These are phyloP conservation scores for Lepeophtheirus nordmannii DNA, from an alignment of 2,888 invertebrate genomes.

Conservation along the genomic window DNA sequence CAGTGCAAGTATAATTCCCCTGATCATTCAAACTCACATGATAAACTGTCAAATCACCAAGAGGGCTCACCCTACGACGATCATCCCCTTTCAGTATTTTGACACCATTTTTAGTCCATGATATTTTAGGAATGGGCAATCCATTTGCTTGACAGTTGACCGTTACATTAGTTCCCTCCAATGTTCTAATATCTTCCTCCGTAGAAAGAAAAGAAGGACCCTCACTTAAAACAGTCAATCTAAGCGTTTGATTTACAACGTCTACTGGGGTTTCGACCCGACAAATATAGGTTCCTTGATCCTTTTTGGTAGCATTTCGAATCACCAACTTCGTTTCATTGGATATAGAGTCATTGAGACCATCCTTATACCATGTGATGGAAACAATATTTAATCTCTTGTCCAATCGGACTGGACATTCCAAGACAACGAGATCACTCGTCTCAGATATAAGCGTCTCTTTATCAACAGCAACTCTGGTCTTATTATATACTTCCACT, in stretches of 20 bases:
- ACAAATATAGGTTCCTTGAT: constrained; percentile 23
- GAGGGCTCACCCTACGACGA: background rate
- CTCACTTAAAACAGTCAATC: constrained; percentile 23
- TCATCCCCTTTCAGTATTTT: background rate
- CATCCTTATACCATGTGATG: constrained; percentile 9
- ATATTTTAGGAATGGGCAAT: constrained; percentile 11
- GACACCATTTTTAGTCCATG: constrained; percentile 5
- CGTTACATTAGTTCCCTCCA: constrained; percentile 8
- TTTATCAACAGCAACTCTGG: background rate
- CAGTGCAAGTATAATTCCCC: constrained; percentile 20
- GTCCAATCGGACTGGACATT: constrained; percentile 7
- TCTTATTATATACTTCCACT: constrained; percentile 5
- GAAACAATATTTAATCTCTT: background rate
- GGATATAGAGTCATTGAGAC: background rate
- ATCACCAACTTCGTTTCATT: background rate
- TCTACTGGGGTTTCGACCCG: background rate
- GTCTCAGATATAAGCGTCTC: constrained; percentile 6
- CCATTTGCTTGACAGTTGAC: constrained; percentile 22
- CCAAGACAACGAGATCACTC: background rate
- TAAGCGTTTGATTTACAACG: background rate
- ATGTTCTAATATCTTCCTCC: constrained; percentile 7
- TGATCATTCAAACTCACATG: constrained; percentile 9
- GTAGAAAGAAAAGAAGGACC: constrained; percentile 17
- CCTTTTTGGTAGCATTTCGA: constrained; percentile 2
- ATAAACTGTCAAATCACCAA: constrained; percentile 13